A percentile compares a stretch with the other conserved stretches of the same genome.
These are phyloP conservation scores for Anguilla pacifica DNA, from an alignment of 2,797 vertebrate genomes.

Conservation along the genomic window DNA sequence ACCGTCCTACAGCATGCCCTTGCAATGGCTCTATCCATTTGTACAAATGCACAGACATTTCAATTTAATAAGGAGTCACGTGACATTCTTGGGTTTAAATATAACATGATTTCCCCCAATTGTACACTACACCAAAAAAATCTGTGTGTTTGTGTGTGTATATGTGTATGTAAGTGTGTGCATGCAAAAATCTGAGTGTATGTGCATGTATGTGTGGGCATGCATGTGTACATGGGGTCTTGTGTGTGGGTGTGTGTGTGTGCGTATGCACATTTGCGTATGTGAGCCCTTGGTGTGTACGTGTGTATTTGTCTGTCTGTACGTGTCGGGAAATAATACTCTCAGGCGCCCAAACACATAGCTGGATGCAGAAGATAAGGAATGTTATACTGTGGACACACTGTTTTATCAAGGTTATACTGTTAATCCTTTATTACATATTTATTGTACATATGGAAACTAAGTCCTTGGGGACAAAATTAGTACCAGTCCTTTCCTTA, in stretches of 20 bases:
- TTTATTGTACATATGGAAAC: neutral
- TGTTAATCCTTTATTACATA: constrained; percentile 41
- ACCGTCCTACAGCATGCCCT: neutral
- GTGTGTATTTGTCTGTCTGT: constrained; percentile 23
- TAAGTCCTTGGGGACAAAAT: constrained; percentile 41
- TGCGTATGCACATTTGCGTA: too few relatives aligned
- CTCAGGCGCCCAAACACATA: constrained; percentile 34
- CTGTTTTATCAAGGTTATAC: constrained; percentile 46
- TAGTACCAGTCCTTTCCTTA: constrained; percentile 48
- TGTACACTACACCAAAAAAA: neutral
- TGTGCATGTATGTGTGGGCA: too few relatives aligned
- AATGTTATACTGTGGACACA: constrained; percentile 37
- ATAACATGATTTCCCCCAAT: neutral
- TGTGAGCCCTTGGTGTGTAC: neutral
- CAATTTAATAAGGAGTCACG: neutral
- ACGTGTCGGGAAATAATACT: constrained; percentile 27
- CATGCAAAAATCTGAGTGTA: too few relatives aligned
- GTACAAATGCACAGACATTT: neutral
- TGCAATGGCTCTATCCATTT: neutral
- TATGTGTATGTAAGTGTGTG: too few relatives aligned
- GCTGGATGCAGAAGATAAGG: constrained; percentile 45
- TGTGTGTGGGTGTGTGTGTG: too few relatives aligned
- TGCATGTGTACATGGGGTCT: too few relatives aligned
- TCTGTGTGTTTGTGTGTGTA: neutral
- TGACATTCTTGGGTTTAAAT: neutral